A percentile compares a stretch with the other conserved stretches of the same genome.
Evolutionary conservation across 2,113 vertebrate genomes (phyloP).

Genomic region (Diadophis punctatus): DNA sequence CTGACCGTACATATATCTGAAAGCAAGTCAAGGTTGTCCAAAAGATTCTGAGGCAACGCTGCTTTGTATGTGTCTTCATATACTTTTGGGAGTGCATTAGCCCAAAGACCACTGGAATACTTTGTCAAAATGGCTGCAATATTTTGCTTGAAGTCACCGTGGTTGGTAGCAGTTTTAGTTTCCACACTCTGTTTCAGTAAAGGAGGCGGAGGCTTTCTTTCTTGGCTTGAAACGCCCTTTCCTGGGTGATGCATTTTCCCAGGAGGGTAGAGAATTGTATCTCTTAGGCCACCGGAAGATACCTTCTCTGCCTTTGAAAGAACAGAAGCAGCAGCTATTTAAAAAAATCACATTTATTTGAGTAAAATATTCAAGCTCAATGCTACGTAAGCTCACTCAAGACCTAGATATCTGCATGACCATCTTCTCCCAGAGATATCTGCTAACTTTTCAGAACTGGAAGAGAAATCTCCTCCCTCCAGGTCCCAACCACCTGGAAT

Average conservation of each 20-base stretch:
- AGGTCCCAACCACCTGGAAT: not conserved
- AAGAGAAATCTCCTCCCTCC: not conserved
- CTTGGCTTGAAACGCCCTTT: slow-evolving; percentile 48
- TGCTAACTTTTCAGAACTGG: not conserved
- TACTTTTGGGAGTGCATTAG: slow-evolving; percentile 82
- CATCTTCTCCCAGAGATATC: not conserved
- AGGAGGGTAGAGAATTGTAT: slow-evolving; percentile 79
- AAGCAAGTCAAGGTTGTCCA: slow-evolving; percentile 77
- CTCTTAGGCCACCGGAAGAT: slow-evolving; percentile 57
- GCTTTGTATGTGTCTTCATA: slow-evolving; percentile 81
- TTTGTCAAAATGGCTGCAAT: slow-evolving; percentile 78
- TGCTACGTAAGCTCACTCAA: not conserved
- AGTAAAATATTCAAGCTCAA: not conserved
- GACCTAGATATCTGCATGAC: not conserved
- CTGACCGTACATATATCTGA: slow-evolving; percentile 80
- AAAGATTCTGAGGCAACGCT: slow-evolving; percentile 75
- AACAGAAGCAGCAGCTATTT: not conserved
- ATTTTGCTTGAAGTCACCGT: slow-evolving; percentile 72
- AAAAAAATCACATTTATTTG: not conserved
- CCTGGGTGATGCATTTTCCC: slow-evolving; percentile 41
- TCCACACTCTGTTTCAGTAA: slow-evolving; percentile 37
- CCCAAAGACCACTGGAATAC: slow-evolving; percentile 86
- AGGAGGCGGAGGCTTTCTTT: slow-evolving; percentile 48
- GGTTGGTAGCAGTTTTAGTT: not conserved
- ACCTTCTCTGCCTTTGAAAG: slow-evolving; percentile 76